Evolutionary conservation across 2,888 invertebrate genomes (phyloP).

Genomic region (Polylopha cassiicola): DNA sequence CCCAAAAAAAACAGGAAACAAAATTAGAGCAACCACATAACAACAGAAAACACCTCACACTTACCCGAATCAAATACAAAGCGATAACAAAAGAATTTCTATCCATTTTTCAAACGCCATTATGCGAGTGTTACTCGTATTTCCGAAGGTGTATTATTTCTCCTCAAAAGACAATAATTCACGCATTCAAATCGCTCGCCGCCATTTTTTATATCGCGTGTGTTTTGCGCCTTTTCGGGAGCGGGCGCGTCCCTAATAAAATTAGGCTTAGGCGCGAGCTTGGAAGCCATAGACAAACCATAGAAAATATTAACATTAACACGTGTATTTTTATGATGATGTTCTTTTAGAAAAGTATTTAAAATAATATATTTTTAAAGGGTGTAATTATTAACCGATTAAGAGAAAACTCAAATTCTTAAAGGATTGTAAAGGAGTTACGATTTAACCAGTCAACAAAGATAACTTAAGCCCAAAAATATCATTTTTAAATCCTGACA

Average conservation of each 20-base stretch:
- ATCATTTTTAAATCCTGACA: constrained; percentile 19
- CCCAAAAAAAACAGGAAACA: constrained; percentile 7
- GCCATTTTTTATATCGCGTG: constrained; percentile 78
- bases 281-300: constrained; percentile 37
- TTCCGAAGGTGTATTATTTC: constrained; percentile 68
- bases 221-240: constrained; percentile 77
- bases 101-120: constrained; percentile 51
- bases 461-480: constrained; percentile 13
- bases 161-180: constrained; percentile 74
- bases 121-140: constrained; percentile 48
- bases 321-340: too few relatives aligned
- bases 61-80: constrained; percentile 24
- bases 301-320: constrained; percentile 12
- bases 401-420: too few relatives aligned
- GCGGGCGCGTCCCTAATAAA: constrained; percentile 75
- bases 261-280: constrained; percentile 63
- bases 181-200: constrained; percentile 74
- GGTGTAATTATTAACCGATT: too few relatives aligned
- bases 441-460: constrained; percentile 9
- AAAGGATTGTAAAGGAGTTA: too few relatives aligned
- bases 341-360: too few relatives aligned
- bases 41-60: too few relatives aligned
- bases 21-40: constrained; percentile 12
- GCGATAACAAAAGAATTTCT: constrained; percentile 31
- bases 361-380: too few relatives aligned